Percentiles rank a stretch among this genome's conserved stretches.
Evolutionary conservation across 2,113 vertebrate genomes (phyloP).

Genomic region (Rutilus rutilus): DNA sequence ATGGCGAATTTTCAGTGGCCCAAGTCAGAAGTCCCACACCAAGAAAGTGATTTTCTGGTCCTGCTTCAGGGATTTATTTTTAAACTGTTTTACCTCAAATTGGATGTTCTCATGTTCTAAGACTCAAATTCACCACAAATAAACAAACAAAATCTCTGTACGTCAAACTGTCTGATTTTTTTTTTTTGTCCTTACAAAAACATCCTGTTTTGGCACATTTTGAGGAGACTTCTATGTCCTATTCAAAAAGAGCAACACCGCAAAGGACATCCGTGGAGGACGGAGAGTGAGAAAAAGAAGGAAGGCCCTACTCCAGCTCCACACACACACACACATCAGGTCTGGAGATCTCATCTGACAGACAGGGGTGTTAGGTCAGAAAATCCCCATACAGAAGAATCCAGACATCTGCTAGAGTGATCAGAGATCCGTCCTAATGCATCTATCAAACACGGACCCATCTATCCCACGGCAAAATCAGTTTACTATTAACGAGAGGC

Average conservation of each 20-base stretch:
- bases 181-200: constrained; percentile 12
- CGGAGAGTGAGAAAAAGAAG: background rate
- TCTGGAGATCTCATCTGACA: constrained; percentile 44
- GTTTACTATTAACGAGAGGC: background rate
- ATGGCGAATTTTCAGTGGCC: background rate
- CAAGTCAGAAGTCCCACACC: background rate
- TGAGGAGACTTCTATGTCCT: background rate
- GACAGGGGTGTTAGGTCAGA: constrained; percentile 3
- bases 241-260: constrained; percentile 3
- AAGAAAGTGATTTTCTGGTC: background rate
- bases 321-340: constrained; percentile 7
- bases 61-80: background rate
- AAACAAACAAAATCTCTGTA: background rate
- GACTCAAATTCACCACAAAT: background rate
- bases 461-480: background rate
- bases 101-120: background rate
- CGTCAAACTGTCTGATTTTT: constrained; percentile 26
- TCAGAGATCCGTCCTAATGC: constrained; percentile 8
- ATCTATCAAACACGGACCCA: background rate
- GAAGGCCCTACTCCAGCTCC: constrained; percentile 22
- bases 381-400: constrained; percentile 33
- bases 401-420: constrained; percentile 41
- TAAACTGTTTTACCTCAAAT: background rate
- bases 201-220: constrained; percentile 53
- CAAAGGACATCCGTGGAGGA: constrained; percentile 41